These are phyloP conservation scores for Cheilosia variabilis DNA, from an alignment of 2,888 invertebrate genomes.

Conservation along the genomic window DNA sequence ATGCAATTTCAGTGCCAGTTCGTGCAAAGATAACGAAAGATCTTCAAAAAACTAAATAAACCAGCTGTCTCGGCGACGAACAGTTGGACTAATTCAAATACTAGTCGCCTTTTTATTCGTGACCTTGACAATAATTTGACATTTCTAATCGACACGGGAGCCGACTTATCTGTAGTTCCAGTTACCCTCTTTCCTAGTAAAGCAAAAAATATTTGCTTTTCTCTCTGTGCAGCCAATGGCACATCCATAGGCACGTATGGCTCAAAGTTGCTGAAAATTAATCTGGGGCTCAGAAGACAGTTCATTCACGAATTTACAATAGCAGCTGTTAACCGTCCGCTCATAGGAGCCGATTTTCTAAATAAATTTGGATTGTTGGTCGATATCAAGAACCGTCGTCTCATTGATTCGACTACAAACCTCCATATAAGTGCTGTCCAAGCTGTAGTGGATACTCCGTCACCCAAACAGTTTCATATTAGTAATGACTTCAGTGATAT, in stretches of 20 bases:
- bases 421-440: constrained; percentile 23
- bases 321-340: constrained; percentile 22
- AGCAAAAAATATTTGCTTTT: constrained; percentile 1
- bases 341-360: constrained; percentile 51
- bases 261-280: constrained; percentile 27
- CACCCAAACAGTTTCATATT: constrained; percentile 12
- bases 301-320: constrained; percentile 10
- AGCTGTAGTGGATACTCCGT: constrained; percentile 23
- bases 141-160: constrained; percentile 21
- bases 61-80: constrained; percentile 4
- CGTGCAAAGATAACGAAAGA: neutral
- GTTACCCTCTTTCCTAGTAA: constrained; percentile 3
- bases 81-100: neutral
- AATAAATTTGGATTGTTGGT: constrained; percentile 35
- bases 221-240: constrained; percentile 29
- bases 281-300: constrained; percentile 27
- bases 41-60: constrained; percentile 19
- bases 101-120: constrained; percentile 12
- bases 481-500: constrained; percentile 11
- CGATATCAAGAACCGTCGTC: constrained; percentile 22
- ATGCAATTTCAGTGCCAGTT: neutral
- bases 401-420: constrained; percentile 23
- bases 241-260: constrained; percentile 30
- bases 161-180: constrained; percentile 25
- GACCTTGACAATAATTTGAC: constrained; percentile 11